Evolutionary conservation across 2,888 invertebrate genomes (phyloP), one percentile per base, ranked within the genome.

Genomic region (Taenaris catops): DNA sequence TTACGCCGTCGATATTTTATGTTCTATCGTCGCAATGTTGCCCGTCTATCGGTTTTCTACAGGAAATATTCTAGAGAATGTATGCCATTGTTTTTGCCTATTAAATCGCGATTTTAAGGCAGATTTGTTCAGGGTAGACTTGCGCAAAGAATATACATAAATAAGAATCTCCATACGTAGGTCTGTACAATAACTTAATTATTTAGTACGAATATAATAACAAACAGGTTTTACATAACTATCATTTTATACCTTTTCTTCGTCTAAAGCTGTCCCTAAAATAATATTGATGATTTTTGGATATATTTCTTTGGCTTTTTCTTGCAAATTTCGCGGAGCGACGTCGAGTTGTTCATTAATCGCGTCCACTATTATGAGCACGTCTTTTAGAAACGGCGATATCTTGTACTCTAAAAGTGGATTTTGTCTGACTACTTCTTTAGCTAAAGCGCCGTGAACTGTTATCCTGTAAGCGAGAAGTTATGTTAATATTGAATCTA

Each of bases 361-460:
- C 0, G 73, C 84, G 0, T 46, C 49, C 2, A 81, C 51, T 1
- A 81, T 46, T 0, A 58, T 59, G 0, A 65, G 64, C 0, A 68
- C 52, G 21, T 79, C 68, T 1, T 69, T 55, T 1, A 87, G 41
- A 1, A 67, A 55, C 0, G 87, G 81, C 0, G 72, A 51, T 24
- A 87, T 63, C 46, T 86, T 86, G 36, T 58, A 75, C 26, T 80
- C 71, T 1, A 87, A 46, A 1, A 87, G 67, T 0, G 66, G 47
- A 39, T 84, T 87, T 37, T 84, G 83, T 9, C 68, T 70, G 0
- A 87, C 70, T 3, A 87, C 73, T 49, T 84, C 84, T 43, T 79
- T 83, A 1, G 87, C 84, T 38, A 87, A 40, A 0, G 81, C 74
- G 4, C 84, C 84, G 41, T 87, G 86, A 2, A 80, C 57, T 19